These are phyloP conservation scores for Chorisops tibialis DNA, from an alignment of 2,888 invertebrate species.

Conservation along the genomic window DNA sequence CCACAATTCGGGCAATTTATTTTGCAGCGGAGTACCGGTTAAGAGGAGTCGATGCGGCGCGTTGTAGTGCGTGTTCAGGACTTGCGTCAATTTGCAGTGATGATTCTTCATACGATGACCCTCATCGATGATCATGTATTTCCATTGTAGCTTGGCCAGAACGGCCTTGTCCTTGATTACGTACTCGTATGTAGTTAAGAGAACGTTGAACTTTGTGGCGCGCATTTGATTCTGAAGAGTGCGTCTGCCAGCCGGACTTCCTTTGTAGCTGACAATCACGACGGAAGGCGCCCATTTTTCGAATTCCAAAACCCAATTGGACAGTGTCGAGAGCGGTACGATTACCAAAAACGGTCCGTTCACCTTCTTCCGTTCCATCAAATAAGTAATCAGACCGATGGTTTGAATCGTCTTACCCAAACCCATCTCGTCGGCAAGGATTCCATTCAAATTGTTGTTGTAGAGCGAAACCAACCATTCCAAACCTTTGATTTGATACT, in stretches of 20 bases:
- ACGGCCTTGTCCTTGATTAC: constrained; percentile 97
- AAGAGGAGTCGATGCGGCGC: constrained; percentile 93
- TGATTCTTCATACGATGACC: constrained; percentile 99
- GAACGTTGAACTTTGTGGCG: constrained; percentile 93
- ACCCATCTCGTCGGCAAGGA: constrained; percentile 99
- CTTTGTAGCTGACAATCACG: constrained; percentile 84
- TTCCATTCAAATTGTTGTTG: constrained; percentile 98
- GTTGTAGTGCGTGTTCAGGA: constrained; percentile 93
- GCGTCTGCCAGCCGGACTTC: constrained; percentile 86
- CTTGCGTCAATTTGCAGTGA: constrained; percentile 98
- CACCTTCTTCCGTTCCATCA: constrained; percentile 98
- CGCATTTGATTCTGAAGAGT: constrained; percentile 84
- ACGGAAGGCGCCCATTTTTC: constrained; percentile 99
- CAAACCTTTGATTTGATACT: constrained; percentile 95
- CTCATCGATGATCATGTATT: constrained; percentile 99
- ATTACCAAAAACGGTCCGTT: constrained; percentile 98
- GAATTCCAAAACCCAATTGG: constrained; percentile 99
- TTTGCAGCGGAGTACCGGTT: constrained; percentile 97
- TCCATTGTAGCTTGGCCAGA: constrained; percentile 96
- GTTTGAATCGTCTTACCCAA: constrained; percentile 98
- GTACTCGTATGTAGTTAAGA: constrained; percentile 98
- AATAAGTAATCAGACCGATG: constrained; percentile 90
- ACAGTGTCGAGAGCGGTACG: constrained; percentile 95
- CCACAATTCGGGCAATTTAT: constrained; percentile 98
- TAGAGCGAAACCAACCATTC: constrained; percentile 99